Conservation (phyloP, 2,113 vertebrate species). For the Ifrita kowaldi region DNA sequence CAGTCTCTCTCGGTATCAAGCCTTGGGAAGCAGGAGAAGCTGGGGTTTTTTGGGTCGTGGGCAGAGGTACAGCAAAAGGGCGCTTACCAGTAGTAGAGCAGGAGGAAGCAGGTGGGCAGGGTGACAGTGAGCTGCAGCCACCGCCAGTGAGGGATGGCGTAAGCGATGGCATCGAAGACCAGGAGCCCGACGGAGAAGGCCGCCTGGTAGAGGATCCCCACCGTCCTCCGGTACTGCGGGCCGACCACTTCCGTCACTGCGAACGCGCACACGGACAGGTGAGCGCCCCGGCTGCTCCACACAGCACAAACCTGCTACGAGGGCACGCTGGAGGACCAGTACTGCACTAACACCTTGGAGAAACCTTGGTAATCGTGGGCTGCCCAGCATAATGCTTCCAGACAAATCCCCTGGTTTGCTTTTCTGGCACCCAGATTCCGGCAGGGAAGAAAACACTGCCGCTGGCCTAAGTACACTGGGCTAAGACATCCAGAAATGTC, state of each 20-base stretch:
- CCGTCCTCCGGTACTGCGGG: conserved; percentile 60
- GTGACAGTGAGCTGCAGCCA: conserved; percentile 75
- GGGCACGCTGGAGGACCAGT: accelerated
- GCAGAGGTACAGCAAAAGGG: accelerated
- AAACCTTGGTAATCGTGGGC: neutral
- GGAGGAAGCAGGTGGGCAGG: conserved; percentile 71
- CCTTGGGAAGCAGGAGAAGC: neutral
- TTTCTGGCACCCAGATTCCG: neutral
- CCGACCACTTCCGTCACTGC: conserved; percentile 78
- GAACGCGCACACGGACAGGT: neutral
- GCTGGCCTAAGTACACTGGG: neutral
- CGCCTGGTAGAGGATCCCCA: conserved; percentile 74
- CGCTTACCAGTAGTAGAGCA: conserved; percentile 76
- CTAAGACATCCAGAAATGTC: neutral
- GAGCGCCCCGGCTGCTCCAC: accelerated
- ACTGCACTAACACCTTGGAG: accelerated
- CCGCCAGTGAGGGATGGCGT: conserved; percentile 71
- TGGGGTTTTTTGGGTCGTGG: accelerated
- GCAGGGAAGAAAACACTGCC: neutral
- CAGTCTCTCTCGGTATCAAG: no score
- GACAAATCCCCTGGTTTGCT: neutral
- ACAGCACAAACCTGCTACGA: accelerated
- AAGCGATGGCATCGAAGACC: conserved; percentile 62
- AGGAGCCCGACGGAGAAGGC: conserved; percentile 73
- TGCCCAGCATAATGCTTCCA: neutral